Conservation (phyloP, 2,888 invertebrate species). For the Dinocampus coccinellae region DNA sequence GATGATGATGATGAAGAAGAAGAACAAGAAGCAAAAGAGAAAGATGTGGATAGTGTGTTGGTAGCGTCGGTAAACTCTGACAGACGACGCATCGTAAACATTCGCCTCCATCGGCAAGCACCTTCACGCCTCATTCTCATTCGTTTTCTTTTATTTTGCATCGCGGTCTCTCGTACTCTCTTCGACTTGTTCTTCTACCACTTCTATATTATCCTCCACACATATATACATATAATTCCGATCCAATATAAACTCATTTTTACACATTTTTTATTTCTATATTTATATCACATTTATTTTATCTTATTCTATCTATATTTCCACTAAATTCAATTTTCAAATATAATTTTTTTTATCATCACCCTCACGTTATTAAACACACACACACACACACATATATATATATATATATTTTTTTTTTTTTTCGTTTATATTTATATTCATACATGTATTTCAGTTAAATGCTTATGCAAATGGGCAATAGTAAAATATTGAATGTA, state of each 20-base stretch:
- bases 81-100: constrained; percentile 65
- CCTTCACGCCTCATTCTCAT: constrained; percentile 53
- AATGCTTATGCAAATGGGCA: constrained; percentile 63
- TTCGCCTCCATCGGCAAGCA: constrained; percentile 64
- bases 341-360: no score
- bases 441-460: constrained; percentile 51
- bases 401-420: constrained; percentile 16
- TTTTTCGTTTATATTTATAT: not conserved
- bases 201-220: no score
- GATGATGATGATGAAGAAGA: constrained; percentile 4
- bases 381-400: no score
- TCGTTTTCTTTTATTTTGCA: constrained; percentile 35
- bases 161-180: not conserved
- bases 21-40: constrained; percentile 31
- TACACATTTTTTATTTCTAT: no score
- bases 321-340: no score
- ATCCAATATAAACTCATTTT: no score
- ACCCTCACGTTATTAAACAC: no score
- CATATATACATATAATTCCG: no score
- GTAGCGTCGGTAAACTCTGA: constrained; percentile 65
- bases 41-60: constrained; percentile 46
- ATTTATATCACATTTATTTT: no score
- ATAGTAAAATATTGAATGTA: constrained; percentile 54
- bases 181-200: not conserved
- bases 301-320: no score